Evolutionary conservation across 2,797 vertebrate species (phyloP).

Genomic region (Paramormyrops hopkinsi): DNA sequence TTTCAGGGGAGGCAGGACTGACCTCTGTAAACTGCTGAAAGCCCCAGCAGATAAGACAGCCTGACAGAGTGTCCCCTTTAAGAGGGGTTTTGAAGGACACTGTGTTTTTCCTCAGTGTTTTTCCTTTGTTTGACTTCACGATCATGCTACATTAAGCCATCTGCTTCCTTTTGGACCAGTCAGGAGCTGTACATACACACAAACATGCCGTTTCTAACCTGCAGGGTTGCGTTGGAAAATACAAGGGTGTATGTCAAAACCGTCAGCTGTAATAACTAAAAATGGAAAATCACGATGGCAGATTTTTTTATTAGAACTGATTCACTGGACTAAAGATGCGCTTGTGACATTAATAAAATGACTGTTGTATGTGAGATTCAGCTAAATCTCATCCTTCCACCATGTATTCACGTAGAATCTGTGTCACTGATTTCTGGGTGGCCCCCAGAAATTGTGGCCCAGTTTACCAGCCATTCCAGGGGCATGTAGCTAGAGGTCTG

Average conservation of each 20-base stretch:
- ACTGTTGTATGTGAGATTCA: not conserved
- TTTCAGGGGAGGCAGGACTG: not conserved
- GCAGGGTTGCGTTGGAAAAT: not conserved
- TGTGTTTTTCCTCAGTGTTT: not conserved
- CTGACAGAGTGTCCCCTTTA: not conserved
- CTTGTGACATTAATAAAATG: not conserved
- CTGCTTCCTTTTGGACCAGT: not conserved
- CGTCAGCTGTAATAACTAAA: not conserved
- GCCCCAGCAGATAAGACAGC: not conserved
- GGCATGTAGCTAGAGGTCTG: not conserved
- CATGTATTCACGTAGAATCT: not conserved
- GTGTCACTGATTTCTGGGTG: not conserved
- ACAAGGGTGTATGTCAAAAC: not conserved
- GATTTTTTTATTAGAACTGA: not conserved
- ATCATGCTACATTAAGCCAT: not conserved
- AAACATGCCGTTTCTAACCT: not conserved
- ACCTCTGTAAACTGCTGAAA: not conserved
- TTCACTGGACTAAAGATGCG: not conserved
- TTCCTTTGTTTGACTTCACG: not conserved
- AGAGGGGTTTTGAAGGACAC: not conserved
- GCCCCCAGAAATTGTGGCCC: not conserved
- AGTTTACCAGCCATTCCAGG: not conserved
- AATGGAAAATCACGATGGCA: not conserved
- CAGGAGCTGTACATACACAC: not conserved
- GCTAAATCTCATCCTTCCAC: not conserved